phyloP scores from a whole-genome alignment of 2,113 vertebrate genomes.

The Campylorhamphus procurvoides region DNA sequence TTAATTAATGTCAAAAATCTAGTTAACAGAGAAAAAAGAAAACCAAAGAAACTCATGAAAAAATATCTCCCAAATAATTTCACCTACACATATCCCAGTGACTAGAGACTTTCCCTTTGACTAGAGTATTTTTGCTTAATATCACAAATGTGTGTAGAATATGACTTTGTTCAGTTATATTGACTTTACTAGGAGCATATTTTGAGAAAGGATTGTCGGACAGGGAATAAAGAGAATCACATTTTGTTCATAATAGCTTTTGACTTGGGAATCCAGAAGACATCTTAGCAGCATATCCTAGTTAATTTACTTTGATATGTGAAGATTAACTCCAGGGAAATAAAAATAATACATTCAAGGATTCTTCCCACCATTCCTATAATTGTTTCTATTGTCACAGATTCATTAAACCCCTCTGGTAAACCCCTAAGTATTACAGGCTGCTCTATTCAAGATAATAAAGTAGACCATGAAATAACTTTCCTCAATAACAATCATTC shows the following conservation, averaged over 20 bases:
- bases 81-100: neutral
- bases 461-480: slow-evolving; percentile 33
- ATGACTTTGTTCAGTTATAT: neutral
- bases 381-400: slow-evolving; percentile 57
- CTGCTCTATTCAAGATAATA: neutral
- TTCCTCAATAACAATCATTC: neutral
- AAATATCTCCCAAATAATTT: neutral
- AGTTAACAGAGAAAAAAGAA: neutral
- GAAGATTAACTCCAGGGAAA: slow-evolving; percentile 62
- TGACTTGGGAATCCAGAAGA: slow-evolving; percentile 39
- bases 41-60: neutral
- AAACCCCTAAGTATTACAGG: neutral
- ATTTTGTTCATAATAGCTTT: slow-evolving; percentile 50
- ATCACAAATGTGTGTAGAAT: neutral
- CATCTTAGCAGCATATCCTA: slow-evolving; percentile 22
- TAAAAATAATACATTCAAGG: slow-evolving; percentile 59
- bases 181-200: neutral
- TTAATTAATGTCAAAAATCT: neutral
- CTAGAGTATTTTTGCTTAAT: neutral
- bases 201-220: neutral
- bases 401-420: slow-evolving; percentile 25
- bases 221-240: slow-evolving; percentile 20
- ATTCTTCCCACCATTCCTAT: neutral
- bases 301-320: slow-evolving; percentile 63
- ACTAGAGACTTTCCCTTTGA: neutral